Conservation (phyloP, 2,888 invertebrate genomes). For the Neocrepidodera transversa region DNA sequence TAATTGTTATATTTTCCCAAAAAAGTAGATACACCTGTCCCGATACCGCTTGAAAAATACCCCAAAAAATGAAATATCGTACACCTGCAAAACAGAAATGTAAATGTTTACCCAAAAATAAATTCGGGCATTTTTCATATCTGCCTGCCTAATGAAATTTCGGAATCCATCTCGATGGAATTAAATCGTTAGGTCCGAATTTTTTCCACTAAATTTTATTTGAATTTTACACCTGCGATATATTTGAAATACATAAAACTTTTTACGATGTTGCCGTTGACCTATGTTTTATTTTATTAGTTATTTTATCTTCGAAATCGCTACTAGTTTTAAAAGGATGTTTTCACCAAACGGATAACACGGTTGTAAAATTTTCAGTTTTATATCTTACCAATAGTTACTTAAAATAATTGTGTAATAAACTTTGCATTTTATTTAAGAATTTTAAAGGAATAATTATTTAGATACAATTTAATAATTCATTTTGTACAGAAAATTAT, state of each 20-base stretch:
- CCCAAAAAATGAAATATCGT: conserved; percentile 44
- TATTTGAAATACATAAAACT: conserved; percentile 38
- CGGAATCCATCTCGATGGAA: conserved; percentile 8
- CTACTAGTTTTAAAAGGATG: conserved; percentile 28
- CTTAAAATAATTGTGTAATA: conserved; percentile 2
- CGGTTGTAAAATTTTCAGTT: conserved; percentile 18
- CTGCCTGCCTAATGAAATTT: conserved; percentile 22
- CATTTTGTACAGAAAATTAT: too few species aligned
- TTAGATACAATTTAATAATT: too few species aligned
- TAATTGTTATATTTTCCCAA: conserved; percentile 31
- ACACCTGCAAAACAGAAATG: conserved; percentile 43
- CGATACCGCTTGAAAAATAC: conserved; percentile 25
- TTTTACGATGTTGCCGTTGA: conserved; percentile 37
- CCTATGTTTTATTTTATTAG: conserved; percentile 30
- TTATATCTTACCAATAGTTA: conserved; percentile 14
- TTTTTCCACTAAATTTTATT: conserved; percentile 39
- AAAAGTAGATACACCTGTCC: conserved; percentile 22
- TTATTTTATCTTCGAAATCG: conserved; percentile 28
- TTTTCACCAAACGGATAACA: conserved; percentile 17
- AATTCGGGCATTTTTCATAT: conserved; percentile 38
- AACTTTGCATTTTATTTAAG: conserved; percentile 3
- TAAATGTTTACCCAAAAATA: conserved; percentile 39
- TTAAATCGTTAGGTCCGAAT: conserved; percentile 28
- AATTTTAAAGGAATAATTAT: neutral
- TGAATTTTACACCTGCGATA: conserved; percentile 43